Conservation (phyloP, 1,140 invertebrate genomes). For the Microplitis demolitor region DNA sequence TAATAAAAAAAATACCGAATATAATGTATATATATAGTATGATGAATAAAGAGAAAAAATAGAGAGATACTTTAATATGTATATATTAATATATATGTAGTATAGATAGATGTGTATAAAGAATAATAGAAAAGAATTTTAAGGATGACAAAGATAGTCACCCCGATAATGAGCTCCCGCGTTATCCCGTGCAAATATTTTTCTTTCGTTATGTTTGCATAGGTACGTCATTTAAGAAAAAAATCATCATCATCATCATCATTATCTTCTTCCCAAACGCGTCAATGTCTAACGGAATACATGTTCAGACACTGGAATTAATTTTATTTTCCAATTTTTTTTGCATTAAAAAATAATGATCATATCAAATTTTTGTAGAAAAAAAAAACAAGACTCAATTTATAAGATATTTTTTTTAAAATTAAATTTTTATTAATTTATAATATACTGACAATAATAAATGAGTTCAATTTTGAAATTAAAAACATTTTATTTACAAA, state of each 20-base stretch:
- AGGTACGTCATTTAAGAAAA: constrained; percentile 28
- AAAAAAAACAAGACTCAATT: too few species aligned
- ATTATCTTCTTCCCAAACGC: too few species aligned
- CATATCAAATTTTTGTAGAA: too few species aligned
- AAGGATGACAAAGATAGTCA: constrained; percentile 17
- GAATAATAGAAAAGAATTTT: constrained; percentile 13
- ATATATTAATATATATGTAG: not conserved
- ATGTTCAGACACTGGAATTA: constrained; percentile 12
- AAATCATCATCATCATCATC: constrained; percentile 6
- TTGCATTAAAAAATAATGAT: too few species aligned
- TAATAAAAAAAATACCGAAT: not conserved
- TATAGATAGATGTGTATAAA: constrained; percentile 5
- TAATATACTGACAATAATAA: too few species aligned
- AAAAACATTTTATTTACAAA: too few species aligned
- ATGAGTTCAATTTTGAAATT: too few species aligned
- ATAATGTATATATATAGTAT: not conserved
- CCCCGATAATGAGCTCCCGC: constrained; percentile 49
- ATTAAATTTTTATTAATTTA: too few species aligned
- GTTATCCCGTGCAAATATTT: constrained; percentile 55
- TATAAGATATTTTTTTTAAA: too few species aligned
- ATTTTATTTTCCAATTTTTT: not conserved
- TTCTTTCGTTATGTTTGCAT: constrained; percentile 46
- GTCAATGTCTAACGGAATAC: not conserved
- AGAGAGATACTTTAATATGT: too few species aligned
- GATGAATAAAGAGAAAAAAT: not conserved